Percentiles rank a stretch among this genome's conserved stretches.
Evolutionary conservation across 2,797 vertebrate genomes (phyloP).

Genomic region (Tiaroga cobitis): DNA sequence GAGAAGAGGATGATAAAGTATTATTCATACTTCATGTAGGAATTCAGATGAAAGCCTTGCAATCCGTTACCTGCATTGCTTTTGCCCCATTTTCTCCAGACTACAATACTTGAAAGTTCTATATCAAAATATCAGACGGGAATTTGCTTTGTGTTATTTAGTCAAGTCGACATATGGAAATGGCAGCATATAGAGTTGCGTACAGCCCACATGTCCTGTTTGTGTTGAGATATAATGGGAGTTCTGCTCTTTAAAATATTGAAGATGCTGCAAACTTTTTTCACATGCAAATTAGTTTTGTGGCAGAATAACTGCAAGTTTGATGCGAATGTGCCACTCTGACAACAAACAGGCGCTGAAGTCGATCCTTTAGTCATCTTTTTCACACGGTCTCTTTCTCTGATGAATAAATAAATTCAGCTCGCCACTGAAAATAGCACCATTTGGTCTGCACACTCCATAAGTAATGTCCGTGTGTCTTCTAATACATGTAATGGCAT

Average conservation of each 20-base stretch:
- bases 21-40: constrained; percentile 35
- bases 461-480: constrained; percentile 74
- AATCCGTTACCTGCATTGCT: constrained; percentile 1
- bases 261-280: constrained; percentile 15
- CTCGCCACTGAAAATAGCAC: constrained; percentile 75
- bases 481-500: constrained; percentile 69
- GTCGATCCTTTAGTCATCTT: constrained; percentile 56
- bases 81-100: constrained; percentile 2
- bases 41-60: constrained; percentile 26
- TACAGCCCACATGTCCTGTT: neutral
- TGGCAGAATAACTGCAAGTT: neutral
- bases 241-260: neutral
- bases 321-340: constrained; percentile 43
- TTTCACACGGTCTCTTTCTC: constrained; percentile 52
- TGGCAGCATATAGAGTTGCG: neutral
- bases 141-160: constrained; percentile 10
- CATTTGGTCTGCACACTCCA: constrained; percentile 70
- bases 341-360: constrained; percentile 69
- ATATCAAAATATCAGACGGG: neutral
- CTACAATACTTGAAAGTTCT: constrained; percentile 1
- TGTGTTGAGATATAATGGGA: constrained; percentile 7
- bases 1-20: constrained; percentile 46
- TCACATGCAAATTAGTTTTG: neutral
- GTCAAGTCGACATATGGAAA: neutral
- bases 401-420: constrained; percentile 66